Percentiles rank a stretch among this genome's conserved stretches.
Conservation (phyloP, 2,888 invertebrate genomes). For the Acleris laterana region DNA sequence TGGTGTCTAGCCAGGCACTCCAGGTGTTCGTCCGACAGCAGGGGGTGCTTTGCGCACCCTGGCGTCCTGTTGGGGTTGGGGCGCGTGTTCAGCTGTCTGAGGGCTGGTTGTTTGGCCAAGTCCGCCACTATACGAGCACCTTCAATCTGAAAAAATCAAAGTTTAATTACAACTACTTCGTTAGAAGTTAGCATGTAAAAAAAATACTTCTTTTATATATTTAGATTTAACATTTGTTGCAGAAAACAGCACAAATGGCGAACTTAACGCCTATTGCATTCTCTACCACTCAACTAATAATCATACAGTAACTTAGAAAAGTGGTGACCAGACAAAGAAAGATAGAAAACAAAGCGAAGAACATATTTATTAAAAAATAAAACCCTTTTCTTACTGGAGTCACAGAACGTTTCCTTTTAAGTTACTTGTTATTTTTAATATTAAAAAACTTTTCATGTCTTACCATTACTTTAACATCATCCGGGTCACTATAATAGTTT, state of each 20-base stretch:
- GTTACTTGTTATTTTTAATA: neutral
- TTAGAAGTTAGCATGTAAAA: too few species aligned
- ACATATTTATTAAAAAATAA: too few species aligned
- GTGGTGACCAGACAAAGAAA: too few species aligned
- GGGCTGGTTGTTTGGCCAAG: slow-evolving; percentile 84
- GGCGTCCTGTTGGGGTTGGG: slow-evolving; percentile 87
- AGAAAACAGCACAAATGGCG: too few species aligned
- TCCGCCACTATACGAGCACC: slow-evolving; percentile 88
- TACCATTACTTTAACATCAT: slow-evolving; percentile 89
- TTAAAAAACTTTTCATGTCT: slow-evolving; percentile 48
- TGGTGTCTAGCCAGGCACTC: slow-evolving; percentile 90
- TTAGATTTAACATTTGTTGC: too few species aligned
- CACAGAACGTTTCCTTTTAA: neutral
- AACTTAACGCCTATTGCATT: too few species aligned
- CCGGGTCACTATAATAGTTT: slow-evolving; percentile 91
- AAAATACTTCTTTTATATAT: too few species aligned
- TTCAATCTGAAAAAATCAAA: slow-evolving; percentile 84
- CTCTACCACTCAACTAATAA: too few species aligned
- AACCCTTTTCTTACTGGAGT: too few species aligned
- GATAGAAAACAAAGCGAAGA: too few species aligned
- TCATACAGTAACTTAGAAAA: too few species aligned
- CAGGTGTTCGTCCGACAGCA: slow-evolving; percentile 90
- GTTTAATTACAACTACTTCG: too few species aligned
- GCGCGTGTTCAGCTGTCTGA: slow-evolving; percentile 85
- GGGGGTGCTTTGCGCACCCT: slow-evolving; percentile 85